Conservation (phyloP, 1,140 invertebrate genomes). For the Chionoecetes opilio region DNA sequence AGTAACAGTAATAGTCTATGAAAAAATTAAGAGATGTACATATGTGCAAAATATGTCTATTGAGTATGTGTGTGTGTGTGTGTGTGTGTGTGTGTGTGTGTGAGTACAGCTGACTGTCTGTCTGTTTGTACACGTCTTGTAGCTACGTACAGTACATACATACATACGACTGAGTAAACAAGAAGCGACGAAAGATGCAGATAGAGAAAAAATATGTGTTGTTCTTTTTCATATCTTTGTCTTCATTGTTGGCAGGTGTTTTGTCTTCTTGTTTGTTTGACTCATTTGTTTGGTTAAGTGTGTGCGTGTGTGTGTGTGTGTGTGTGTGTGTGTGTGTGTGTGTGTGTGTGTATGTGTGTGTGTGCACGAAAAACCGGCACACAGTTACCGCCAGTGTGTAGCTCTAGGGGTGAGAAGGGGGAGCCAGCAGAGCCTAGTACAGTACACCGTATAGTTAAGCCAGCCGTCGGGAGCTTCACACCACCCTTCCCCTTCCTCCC, state of each 20-base stretch:
- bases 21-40: conserved; percentile 48
- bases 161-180: background rate
- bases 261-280: background rate
- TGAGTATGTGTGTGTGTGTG: conserved; percentile 50
- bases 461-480: too few relatives aligned
- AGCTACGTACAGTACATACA: too few relatives aligned
- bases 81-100: conserved; percentile 56
- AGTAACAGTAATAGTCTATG: conserved; percentile 42
- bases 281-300: background rate
- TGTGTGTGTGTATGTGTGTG: background rate
- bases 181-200: background rate
- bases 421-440: background rate
- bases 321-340: conserved; percentile 25
- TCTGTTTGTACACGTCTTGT: conserved; percentile 39
- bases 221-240: too few relatives aligned
- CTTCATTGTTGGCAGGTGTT: too few relatives aligned
- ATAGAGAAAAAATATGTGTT: background rate
- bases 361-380: background rate
- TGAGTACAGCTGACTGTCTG: conserved; percentile 29
- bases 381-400: background rate
- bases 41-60: conserved; percentile 60
- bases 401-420: background rate
- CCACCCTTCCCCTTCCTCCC: background rate
- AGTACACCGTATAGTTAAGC: too few relatives aligned
- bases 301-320: conserved; percentile 21